Percentiles rank a stretch among this genome's conserved stretches.
These are phyloP conservation scores for Amblyopsis rosae DNA, from an alignment of 2,113 vertebrate genomes.

Conservation along the genomic window DNA sequence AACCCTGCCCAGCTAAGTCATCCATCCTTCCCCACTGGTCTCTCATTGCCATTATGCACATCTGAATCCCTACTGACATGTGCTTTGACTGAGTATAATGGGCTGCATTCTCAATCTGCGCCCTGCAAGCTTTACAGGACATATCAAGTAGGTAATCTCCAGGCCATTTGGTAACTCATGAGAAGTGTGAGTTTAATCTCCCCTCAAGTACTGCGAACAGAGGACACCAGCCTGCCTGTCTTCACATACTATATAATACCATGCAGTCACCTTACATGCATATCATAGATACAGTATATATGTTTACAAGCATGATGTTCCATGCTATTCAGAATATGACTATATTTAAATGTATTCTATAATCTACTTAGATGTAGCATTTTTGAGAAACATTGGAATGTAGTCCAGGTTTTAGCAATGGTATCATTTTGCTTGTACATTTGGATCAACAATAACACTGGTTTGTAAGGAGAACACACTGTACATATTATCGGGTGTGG, in stretches of 20 bases:
- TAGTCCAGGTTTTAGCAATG: too few species aligned
- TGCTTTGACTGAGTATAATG: conserved; percentile 15
- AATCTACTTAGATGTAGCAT: too few species aligned
- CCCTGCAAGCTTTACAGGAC: conserved; percentile 21
- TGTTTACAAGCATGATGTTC: not conserved
- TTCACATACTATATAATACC: conserved; percentile 34
- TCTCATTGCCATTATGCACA: conserved; percentile 14
- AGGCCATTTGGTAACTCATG: conserved; percentile 13
- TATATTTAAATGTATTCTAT: too few species aligned
- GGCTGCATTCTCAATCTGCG: conserved; percentile 8
- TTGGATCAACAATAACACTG: too few species aligned
- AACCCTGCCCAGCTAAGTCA: not conserved
- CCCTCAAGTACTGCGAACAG: conserved; percentile 21
- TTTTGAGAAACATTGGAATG: too few species aligned
- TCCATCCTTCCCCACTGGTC: not conserved
- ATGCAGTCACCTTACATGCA: conserved; percentile 8
- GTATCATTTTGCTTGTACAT: too few species aligned
- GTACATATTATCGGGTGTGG: too few species aligned
- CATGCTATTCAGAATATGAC: too few species aligned
- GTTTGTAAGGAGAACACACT: too few species aligned
- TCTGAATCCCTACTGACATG: conserved; percentile 10
- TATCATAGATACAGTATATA: conserved; percentile 21
- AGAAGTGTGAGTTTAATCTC: conserved; percentile 37
- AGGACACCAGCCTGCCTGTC: conserved; percentile 13
- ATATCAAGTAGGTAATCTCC: conserved; percentile 40